Conservation (phyloP, 2,113 vertebrate genomes). For the Hystrix cristata region DNA sequence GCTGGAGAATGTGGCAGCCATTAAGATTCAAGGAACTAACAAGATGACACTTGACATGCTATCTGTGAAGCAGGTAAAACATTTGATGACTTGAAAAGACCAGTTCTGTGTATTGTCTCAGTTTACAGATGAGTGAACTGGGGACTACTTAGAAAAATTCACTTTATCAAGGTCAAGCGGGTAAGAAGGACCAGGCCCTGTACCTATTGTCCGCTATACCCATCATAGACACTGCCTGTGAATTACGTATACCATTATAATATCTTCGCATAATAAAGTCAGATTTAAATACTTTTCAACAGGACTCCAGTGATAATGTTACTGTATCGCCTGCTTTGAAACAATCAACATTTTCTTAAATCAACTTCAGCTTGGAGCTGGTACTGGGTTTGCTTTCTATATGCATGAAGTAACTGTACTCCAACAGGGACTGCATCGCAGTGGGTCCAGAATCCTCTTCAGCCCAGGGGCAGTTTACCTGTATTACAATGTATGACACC, state of each 20-base stretch:
- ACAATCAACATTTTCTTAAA: not conserved
- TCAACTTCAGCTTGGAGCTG: not conserved
- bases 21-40: not conserved
- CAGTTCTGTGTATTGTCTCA: not conserved
- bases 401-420: not conserved
- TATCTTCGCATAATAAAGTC: not conserved
- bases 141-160: not conserved
- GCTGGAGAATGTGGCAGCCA: not conserved
- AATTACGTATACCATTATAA: not conserved
- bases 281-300: not conserved
- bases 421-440: not conserved
- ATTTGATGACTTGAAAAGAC: not conserved
- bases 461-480: not conserved
- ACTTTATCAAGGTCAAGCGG: not conserved
- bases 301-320: not conserved
- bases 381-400: not conserved
- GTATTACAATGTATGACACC: not conserved
- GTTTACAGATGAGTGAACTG: not conserved
- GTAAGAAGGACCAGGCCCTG: not conserved
- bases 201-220: not conserved
- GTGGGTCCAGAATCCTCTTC: not conserved
- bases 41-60: not conserved
- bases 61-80: not conserved
- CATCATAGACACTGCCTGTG: not conserved
- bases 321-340: not conserved